Evolutionary conservation across 2,888 invertebrate species (phyloP).

Genomic region (Lepeophtheirus nordmannii): DNA sequence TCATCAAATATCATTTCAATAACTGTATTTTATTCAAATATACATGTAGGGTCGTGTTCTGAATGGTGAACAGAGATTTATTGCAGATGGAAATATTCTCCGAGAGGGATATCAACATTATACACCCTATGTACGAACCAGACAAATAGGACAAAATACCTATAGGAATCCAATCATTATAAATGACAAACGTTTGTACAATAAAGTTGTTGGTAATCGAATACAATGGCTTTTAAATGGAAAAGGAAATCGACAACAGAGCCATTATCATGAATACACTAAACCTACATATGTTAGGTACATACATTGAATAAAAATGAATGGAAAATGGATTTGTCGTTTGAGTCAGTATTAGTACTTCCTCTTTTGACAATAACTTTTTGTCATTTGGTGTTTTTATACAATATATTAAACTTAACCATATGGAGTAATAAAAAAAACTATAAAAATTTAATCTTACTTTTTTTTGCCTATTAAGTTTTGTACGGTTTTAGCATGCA

Average conservation of each 20-base stretch:
- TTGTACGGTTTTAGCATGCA: too few relatives aligned
- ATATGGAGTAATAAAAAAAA: too few relatives aligned
- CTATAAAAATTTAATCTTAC: too few relatives aligned
- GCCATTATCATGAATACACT: not conserved
- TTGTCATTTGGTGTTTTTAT: too few relatives aligned
- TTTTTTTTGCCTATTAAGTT: too few relatives aligned
- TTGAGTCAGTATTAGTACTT: too few relatives aligned
- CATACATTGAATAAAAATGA: too few relatives aligned
- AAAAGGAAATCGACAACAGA: not conserved
- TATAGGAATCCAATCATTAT: constrained; percentile 16
- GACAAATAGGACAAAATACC: constrained; percentile 8
- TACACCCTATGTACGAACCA: constrained; percentile 17
- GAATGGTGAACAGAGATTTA: constrained; percentile 17
- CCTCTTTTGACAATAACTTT: too few relatives aligned
- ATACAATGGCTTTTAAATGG: constrained; percentile 1
- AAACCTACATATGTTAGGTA: too few relatives aligned
- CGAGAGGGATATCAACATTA: constrained; percentile 21
- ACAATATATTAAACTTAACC: too few relatives aligned
- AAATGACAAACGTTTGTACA: constrained; percentile 12
- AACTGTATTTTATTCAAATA: not conserved
- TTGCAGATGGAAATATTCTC: constrained; percentile 22
- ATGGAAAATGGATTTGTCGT: too few relatives aligned
- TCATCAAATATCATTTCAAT: not conserved
- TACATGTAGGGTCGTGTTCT: constrained; percentile 2
- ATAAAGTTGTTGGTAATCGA: constrained; percentile 6